Percentiles rank a stretch among this genome's conserved stretches.
Evolutionary conservation across 2,113 vertebrate species (phyloP).

Genomic region (Caranx melampygus): DNA sequence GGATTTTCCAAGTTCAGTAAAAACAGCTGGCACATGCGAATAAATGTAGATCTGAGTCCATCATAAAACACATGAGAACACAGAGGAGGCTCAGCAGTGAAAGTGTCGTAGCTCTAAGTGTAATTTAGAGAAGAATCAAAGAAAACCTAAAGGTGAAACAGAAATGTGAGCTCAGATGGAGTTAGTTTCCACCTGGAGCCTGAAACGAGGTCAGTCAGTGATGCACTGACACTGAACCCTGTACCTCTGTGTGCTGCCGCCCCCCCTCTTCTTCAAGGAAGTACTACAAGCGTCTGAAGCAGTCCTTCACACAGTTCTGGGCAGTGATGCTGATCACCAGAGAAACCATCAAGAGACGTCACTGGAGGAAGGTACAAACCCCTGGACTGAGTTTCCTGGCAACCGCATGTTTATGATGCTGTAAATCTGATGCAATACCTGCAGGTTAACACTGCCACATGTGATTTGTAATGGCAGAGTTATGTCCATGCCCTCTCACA

Average conservation of each 20-base stretch:
- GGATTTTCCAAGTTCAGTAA: no score
- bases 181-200: neutral
- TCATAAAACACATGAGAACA: neutral
- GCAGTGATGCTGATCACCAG: conserved; percentile 86
- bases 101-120: neutral
- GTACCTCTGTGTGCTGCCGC: conserved; percentile 17
- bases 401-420: conserved; percentile 52
- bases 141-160: neutral
- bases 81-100: neutral
- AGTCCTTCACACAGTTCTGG: conserved; percentile 86
- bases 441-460: neutral
- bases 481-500: neutral
- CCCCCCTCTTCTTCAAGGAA: conserved; percentile 78
- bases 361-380: conserved; percentile 79
- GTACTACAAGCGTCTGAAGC: conserved; percentile 86
- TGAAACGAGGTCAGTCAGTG: neutral
- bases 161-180: neutral
- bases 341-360: conserved; percentile 79
- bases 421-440: conserved; percentile 41
- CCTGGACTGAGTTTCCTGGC: conserved; percentile 15
- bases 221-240: neutral
- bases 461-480: neutral
- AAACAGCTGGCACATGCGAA: no score
- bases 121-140: neutral
- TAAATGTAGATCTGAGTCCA: no score